Conservation (phyloP, 64 coral and sea anemone genomes). For the Montipora efflorescens region DNA sequence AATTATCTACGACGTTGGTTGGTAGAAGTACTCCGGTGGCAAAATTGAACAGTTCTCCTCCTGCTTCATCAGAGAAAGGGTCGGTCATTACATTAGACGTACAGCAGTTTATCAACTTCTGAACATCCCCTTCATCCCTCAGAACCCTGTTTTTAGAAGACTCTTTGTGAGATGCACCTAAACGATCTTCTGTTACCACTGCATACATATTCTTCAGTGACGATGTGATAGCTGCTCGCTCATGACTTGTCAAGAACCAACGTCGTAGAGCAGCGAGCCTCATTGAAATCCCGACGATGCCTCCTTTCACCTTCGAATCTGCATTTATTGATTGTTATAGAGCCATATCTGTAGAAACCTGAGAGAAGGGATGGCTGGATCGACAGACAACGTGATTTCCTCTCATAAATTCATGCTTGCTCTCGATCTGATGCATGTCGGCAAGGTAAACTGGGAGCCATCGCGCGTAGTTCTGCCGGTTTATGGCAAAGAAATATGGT, state of each 20-base stretch:
- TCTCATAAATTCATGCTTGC: constrained; percentile 50
- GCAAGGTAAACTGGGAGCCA: constrained; percentile 44
- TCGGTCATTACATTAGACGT: constrained; percentile 52
- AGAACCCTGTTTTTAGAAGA: neutral
- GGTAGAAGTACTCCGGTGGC: constrained; percentile 68
- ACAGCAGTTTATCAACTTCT: constrained; percentile 58
- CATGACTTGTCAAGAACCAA: constrained; percentile 56
- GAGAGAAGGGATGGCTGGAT: constrained; percentile 46
- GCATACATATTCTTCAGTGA: constrained; percentile 47
- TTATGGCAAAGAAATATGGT: constrained; percentile 53
- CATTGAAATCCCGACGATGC: constrained; percentile 45
- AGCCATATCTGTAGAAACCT: constrained; percentile 65
- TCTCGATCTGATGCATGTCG: constrained; percentile 47
- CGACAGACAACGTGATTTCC: constrained; percentile 53
- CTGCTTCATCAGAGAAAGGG: constrained; percentile 50
- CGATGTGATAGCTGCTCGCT: constrained; percentile 19
- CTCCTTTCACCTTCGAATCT: constrained; percentile 61
- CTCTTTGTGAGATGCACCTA: constrained; percentile 52
- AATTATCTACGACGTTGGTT: neutral
- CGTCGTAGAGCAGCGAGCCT: neutral
- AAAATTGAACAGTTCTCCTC: constrained; percentile 51
- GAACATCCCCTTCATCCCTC: constrained; percentile 53
- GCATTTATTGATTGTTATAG: constrained; percentile 63
- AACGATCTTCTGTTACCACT: neutral
- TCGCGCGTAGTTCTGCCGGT: constrained; percentile 38